Evolutionary conservation across 2,888 invertebrate genomes (phyloP).

Genomic region (Dynastes hyllus): DNA sequence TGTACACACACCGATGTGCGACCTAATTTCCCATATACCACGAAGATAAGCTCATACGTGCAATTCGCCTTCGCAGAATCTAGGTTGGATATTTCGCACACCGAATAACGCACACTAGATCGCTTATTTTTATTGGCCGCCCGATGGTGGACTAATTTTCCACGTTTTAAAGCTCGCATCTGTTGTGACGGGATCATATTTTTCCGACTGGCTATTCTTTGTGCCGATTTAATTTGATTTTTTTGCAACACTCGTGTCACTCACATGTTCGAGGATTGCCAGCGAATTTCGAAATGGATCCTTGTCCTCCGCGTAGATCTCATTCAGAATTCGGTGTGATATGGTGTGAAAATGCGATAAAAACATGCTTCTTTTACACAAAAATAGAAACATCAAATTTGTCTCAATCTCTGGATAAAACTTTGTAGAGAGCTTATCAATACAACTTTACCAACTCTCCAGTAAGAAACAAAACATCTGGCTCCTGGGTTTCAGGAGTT

Average conservation of each 20-base stretch:
- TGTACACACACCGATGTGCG: background rate
- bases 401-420: no score
- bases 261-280: background rate
- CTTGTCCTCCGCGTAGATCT: background rate
- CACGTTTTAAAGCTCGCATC: conserved; percentile 21
- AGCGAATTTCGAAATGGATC: background rate
- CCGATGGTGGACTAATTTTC: conserved; percentile 28
- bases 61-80: conserved; percentile 12
- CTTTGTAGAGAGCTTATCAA: no score
- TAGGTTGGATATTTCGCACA: conserved; percentile 43
- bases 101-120: background rate
- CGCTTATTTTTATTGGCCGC: conserved; percentile 34
- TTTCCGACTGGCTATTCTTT: background rate
- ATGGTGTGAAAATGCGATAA: no score
- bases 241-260: background rate
- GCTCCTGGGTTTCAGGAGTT: no score
- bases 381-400: no score
- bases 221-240: background rate
- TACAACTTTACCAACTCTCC: no score
- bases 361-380: no score
- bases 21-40: conserved; percentile 8
- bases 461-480: no score
- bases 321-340: no score
- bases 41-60: background rate
- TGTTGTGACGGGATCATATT: background rate